Conservation (phyloP, 2,888 invertebrate genomes). For the Aelia acuminata region DNA sequence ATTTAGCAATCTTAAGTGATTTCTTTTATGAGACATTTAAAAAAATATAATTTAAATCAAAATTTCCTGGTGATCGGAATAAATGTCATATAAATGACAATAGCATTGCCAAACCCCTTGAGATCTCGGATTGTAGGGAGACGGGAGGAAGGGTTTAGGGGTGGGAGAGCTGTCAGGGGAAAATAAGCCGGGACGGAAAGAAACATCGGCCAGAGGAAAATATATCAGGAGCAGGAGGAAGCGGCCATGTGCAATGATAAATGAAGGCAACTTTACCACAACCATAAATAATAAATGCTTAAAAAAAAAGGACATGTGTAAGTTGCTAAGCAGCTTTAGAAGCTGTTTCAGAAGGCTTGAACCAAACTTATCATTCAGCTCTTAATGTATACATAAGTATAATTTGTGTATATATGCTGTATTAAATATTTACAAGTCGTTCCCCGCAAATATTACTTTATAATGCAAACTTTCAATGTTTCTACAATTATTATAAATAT, state of each 20-base stretch:
- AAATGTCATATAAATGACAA: neutral
- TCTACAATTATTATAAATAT: too few species aligned
- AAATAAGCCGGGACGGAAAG: neutral
- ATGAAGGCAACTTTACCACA: conserved; percentile 43
- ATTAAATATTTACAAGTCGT: neutral
- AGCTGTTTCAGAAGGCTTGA: neutral
- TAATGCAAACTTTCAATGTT: too few species aligned
- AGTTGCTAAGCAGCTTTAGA: neutral
- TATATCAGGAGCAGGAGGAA: neutral
- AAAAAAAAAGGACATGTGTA: neutral
- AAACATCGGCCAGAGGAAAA: neutral
- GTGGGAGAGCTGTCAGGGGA: neutral
- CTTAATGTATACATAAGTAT: neutral
- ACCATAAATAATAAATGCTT: conserved; percentile 52
- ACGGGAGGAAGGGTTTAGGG: neutral
- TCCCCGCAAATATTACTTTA: too few species aligned
- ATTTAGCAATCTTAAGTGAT: too few species aligned
- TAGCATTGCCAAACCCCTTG: neutral
- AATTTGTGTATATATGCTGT: neutral
- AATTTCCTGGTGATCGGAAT: too few species aligned
- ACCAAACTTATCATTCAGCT: neutral
- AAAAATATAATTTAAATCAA: too few species aligned
- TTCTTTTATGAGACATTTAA: too few species aligned
- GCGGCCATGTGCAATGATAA: conserved; percentile 33
- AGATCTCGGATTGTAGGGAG: neutral